These are phyloP conservation scores for Oxyscelio sp. DNA, from an alignment of 2,888 invertebrate genomes.

Conservation along the genomic window DNA sequence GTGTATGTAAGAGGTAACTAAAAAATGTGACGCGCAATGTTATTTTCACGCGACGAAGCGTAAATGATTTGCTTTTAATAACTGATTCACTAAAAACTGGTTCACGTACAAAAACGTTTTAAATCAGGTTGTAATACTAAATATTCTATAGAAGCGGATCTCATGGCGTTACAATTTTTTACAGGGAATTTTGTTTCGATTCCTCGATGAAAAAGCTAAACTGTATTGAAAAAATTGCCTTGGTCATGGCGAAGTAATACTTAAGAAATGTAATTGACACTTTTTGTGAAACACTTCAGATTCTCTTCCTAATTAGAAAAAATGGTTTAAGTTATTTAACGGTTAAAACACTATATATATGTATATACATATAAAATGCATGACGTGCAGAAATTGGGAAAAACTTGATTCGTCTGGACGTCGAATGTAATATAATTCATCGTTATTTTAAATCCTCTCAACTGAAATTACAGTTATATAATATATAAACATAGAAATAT, in stretches of 20 bases:
- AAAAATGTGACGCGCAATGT: conserved; percentile 40
- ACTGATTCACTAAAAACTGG: conserved; percentile 38
- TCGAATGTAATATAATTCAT: not conserved
- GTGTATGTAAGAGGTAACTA: too few relatives aligned
- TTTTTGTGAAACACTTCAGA: not conserved
- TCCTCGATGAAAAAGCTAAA: not conserved
- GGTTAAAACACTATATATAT: too few relatives aligned
- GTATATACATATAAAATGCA: not conserved
- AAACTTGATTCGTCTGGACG: not conserved
- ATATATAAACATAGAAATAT: conserved; percentile 14
- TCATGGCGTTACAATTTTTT: conserved; percentile 23
- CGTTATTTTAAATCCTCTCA: conserved; percentile 1
- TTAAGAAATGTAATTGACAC: not conserved
- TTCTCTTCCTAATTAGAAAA: not conserved
- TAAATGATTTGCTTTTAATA: conserved; percentile 58
- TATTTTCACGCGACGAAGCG: conserved; percentile 51
- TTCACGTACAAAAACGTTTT: conserved; percentile 25
- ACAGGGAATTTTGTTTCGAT: not conserved
- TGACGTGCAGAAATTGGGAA: conserved; percentile 5
- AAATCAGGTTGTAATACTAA: conserved; percentile 28
- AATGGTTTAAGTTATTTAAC: not conserved
- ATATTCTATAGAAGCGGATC: conserved; percentile 18
- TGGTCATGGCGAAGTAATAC: not conserved
- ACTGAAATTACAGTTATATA: conserved; percentile 1
- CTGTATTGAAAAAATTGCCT: not conserved